Evolutionary conservation across 1,140 invertebrate species (phyloP).

Genomic region (Pantala flavescens): DNA sequence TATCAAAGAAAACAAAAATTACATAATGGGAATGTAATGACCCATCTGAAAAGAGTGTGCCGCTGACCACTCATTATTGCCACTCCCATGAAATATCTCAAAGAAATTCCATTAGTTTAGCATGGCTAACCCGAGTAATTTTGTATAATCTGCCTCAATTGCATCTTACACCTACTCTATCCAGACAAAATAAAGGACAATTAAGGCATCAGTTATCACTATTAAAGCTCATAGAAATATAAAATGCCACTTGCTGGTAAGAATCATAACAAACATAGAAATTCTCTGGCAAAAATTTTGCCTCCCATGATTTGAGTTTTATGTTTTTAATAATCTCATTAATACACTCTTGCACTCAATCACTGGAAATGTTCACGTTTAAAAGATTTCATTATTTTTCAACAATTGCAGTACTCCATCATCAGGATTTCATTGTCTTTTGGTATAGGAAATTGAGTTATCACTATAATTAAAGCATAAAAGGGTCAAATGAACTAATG

Average conservation of each 20-base stretch:
- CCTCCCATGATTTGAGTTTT: not conserved
- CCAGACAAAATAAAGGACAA: constrained; percentile 6
- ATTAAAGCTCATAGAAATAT: constrained; percentile 8
- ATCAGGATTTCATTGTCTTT: not conserved
- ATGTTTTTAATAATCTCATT: not conserved
- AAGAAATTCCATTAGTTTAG: not conserved
- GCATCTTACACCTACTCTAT: not conserved
- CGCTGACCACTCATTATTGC: not conserved
- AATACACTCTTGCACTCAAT: not conserved
- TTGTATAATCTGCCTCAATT: not conserved
- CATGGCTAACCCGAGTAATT: constrained; percentile 1
- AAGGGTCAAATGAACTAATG: not conserved
- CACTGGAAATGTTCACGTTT: not conserved
- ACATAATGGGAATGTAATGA: not conserved
- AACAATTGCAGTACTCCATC: not conserved
- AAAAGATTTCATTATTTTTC: not conserved
- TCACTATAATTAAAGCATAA: not conserved
- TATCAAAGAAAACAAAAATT: not conserved
- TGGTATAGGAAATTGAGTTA: not conserved
- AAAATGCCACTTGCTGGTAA: not conserved
- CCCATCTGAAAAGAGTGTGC: not conserved
- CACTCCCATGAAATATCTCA: not conserved
- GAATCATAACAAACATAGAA: constrained; percentile 4
- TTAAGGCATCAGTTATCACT: constrained; percentile 9
- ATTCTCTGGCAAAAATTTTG: not conserved